Evolutionary conservation across 2,113 vertebrate species (phyloP), one percentile per base, ranked within the genome.

Genomic region (Dromiciops gliroides): DNA sequence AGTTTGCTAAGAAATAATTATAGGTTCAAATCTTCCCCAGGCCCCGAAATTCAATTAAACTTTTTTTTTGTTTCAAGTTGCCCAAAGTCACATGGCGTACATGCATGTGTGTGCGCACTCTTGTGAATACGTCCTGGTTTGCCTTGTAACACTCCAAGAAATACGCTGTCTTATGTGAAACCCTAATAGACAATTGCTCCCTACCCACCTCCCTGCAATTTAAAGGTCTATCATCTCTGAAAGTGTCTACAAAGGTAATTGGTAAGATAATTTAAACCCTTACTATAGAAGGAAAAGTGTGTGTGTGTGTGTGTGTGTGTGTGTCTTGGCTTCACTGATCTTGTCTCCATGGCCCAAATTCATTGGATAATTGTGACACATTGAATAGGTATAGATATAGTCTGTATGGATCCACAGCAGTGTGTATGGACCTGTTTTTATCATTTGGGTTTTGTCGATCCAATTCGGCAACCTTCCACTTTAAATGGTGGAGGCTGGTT

Each of bases 1-100:
- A 97, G 95, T 97, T 98, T 97, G 97, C 98, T 97, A 95, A 97
- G 97, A 97, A 98, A 98, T 98, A 98, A 98, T 98, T 98, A 98
- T 97, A 98, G 98, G 98, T 97, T 98, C 97, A 96, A 96, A 94
- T 97, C 96, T 97, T 97, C 98, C 98, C 90, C 92, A 95, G 98
- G 97, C 97, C 97, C 97, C 51, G 94, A 97, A 98, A 98, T 98
- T 97, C 98, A 98, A 98, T 98, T 98, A 97, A 98, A 97, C 10
- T 94, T 97, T 97, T 90, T 97, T 49, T 97, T 97, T 96, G 97
- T 97, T 96, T 97, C 96, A 98, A 97, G 95, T 97, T 97, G 92
- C 95, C 97, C 93, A 95, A 91, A 94, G 95, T 98, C 95, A 97
- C 95, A 92, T 95, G 96, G 95, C 75, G 24, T 89, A 92, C 52